phyloP scores from a whole-genome alignment of 2,888 invertebrate genomes.

The Macrosiphum euphorbiae region DNA sequence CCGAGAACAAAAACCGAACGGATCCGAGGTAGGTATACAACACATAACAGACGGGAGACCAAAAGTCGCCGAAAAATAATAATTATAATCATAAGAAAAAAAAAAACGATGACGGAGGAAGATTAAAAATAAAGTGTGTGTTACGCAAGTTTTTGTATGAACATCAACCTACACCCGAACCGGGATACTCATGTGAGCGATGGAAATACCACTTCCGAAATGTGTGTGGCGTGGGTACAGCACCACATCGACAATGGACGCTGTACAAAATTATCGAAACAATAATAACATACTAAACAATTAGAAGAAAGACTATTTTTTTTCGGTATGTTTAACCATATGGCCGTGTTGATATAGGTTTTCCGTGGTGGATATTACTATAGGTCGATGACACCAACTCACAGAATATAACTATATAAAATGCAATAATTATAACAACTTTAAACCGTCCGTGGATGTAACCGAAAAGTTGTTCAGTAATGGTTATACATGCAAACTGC shows the following conservation, averaged over 20 bases:
- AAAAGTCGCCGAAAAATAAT: background rate
- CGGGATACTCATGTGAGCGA: conserved; percentile 27
- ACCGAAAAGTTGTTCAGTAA: background rate
- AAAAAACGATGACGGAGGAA: conserved; percentile 17
- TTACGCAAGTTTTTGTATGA: conserved; percentile 60
- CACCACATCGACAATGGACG: conserved; percentile 47
- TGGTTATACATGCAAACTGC: background rate
- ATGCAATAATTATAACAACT: background rate
- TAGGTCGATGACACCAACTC: conserved; percentile 38
- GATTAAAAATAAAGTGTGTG: conserved; percentile 37
- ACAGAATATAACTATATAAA: background rate
- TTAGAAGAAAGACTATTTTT: conserved; percentile 35
- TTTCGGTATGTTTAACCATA: conserved; percentile 44
- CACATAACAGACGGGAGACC: background rate
- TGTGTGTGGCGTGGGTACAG: background rate
- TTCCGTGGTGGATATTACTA: conserved; percentile 2
- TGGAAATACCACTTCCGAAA: conserved; percentile 58
- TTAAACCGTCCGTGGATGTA: background rate
- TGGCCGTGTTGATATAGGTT: conserved; percentile 40
- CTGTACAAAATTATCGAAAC: conserved; percentile 37
- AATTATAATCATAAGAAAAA: background rate
- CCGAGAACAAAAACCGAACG: background rate
- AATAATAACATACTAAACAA: conserved; percentile 50
- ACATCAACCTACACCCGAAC: conserved; percentile 47
- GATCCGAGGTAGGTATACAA: background rate